Evolutionary conservation across 1,140 invertebrate species (phyloP).

Genomic region (Drosophila asahinai): DNA sequence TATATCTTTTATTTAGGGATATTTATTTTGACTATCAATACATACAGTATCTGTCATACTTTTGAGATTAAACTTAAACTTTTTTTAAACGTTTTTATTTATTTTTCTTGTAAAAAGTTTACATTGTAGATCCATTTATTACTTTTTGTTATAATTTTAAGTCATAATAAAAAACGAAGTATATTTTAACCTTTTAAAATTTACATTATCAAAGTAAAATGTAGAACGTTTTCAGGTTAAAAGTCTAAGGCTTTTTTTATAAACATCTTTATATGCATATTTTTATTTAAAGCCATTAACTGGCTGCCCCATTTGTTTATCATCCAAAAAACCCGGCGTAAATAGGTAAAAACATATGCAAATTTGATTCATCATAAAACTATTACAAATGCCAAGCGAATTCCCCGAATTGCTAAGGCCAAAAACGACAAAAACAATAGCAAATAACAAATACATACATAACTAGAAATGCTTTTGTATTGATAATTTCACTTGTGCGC

Average conservation of each 20-base stretch:
- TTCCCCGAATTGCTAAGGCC: slow-evolving; percentile 19
- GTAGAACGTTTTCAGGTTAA: neutral
- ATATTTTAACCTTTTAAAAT: too few species aligned
- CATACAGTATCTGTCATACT: too few species aligned
- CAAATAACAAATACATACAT: slow-evolving; percentile 4
- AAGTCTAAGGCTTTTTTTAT: too few species aligned
- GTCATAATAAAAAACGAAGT: too few species aligned
- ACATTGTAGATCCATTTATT: too few species aligned
- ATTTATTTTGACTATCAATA: too few species aligned
- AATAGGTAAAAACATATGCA: slow-evolving; percentile 27
- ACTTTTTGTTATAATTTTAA: too few species aligned
- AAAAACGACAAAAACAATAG: slow-evolving; percentile 15
- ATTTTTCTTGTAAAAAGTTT: too few species aligned
- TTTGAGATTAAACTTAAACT: too few species aligned
- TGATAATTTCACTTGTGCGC: slow-evolving; percentile 54
- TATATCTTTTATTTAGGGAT: too few species aligned
- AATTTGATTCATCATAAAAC: slow-evolving; percentile 28
- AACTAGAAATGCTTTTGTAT: slow-evolving; percentile 44
- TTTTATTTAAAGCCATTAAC: neutral
- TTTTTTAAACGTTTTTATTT: too few species aligned
- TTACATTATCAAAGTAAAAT: too few species aligned
- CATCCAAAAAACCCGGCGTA: neutral
- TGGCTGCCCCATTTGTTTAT: slow-evolving; percentile 1
- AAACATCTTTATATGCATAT: neutral
- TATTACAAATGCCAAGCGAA: slow-evolving; percentile 22